Evolutionary conservation across 2,888 invertebrate species (phyloP).

Genomic region (Zhengitettix transpicula): DNA sequence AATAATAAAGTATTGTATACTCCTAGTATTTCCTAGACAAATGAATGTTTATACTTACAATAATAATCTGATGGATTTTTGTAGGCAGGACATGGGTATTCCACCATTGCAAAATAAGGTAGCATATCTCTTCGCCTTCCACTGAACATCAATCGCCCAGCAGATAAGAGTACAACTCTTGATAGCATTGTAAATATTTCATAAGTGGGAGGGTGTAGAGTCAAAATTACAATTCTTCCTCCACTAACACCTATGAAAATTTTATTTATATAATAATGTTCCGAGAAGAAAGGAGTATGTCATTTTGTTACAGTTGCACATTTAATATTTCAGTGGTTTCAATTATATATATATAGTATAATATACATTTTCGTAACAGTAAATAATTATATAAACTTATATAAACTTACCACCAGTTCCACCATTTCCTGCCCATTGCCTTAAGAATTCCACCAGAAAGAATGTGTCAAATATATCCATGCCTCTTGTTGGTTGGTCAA

Average conservation of each 20-base stretch:
- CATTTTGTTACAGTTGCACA: background rate
- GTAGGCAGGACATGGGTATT: constrained; percentile 89
- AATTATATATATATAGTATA: background rate
- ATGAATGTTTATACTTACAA: constrained; percentile 37
- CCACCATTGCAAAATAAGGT: constrained; percentile 77
- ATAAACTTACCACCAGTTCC: constrained; percentile 18
- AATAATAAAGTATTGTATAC: no score
- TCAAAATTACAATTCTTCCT: constrained; percentile 73
- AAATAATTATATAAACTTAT: background rate
- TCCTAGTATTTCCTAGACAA: background rate
- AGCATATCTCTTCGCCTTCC: constrained; percentile 80
- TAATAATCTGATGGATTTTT: constrained; percentile 96
- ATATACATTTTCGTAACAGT: no score
- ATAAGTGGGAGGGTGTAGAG: constrained; percentile 85
- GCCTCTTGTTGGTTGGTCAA: constrained; percentile 76
- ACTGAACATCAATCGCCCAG: constrained; percentile 81
- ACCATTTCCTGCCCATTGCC: constrained; percentile 62
- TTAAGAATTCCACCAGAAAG: constrained; percentile 81
- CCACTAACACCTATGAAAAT: constrained; percentile 17
- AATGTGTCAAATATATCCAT: constrained; percentile 94
- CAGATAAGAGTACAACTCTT: constrained; percentile 69
- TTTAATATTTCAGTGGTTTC: background rate
- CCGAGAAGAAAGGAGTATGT: background rate
- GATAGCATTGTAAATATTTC: constrained; percentile 90
- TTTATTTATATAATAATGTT: constrained; percentile 1